phyloP scores from a whole-genome alignment of 2,113 vertebrate genomes.

The Thinocorus orbignyianus region DNA sequence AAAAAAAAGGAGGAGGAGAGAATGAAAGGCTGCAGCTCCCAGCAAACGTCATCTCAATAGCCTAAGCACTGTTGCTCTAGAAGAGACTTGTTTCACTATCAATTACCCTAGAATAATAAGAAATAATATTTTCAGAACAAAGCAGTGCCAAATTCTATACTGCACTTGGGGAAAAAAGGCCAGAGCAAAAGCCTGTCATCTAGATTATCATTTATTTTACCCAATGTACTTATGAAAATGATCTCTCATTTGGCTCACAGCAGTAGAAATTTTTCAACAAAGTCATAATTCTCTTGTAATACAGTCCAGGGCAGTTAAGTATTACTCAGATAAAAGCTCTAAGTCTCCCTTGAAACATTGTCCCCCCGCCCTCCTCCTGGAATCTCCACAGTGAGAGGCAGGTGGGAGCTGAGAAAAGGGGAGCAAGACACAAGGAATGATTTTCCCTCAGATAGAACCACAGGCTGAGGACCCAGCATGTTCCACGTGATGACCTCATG shows the following conservation, averaged over 20 bases:
- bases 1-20: background rate
- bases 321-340: slow-evolving; percentile 9
- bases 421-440: background rate
- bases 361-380: background rate
- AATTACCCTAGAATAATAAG: slow-evolving; percentile 59
- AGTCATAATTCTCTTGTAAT: slow-evolving; percentile 41
- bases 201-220: slow-evolving; percentile 69
- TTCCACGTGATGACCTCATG: fast-evolving
- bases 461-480: background rate
- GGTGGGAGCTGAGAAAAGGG: background rate
- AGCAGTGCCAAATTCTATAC: slow-evolving; percentile 62
- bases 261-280: slow-evolving; percentile 53
- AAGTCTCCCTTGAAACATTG: slow-evolving; percentile 8
- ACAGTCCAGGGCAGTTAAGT: slow-evolving; percentile 27
- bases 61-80: background rate
- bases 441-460: background rate
- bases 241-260: slow-evolving; percentile 67
- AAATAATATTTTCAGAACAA: slow-evolving; percentile 65
- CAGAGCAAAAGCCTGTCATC: slow-evolving; percentile 56
- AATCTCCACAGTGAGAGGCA: background rate
- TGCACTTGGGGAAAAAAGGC: slow-evolving; percentile 54
- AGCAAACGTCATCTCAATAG: background rate
- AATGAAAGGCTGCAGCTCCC: background rate
- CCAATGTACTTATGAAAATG: slow-evolving; percentile 75
- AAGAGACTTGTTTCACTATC: slow-evolving; percentile 29